Evolutionary conservation across 2,113 vertebrate genomes (phyloP), one percentile per base, ranked within the genome.

Genomic region (Columba janthina): DNA sequence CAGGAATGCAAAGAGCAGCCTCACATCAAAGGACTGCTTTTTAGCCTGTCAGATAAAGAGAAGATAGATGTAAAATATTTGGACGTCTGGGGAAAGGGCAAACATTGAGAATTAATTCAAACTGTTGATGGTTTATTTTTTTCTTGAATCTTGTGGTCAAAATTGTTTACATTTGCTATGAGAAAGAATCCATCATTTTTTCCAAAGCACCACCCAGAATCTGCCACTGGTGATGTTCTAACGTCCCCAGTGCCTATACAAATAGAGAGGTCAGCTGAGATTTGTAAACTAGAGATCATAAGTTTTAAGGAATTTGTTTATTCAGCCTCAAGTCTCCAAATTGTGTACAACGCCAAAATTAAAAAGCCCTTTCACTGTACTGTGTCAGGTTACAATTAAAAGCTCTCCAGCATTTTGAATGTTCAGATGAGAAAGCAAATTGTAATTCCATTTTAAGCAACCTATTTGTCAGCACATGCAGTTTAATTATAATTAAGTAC

Each of bases 251-350:
- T 96, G 91, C 93, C 94, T 97, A 90, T 91, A 96, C 96, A 97
- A 98, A 97, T 92, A 97, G 83, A 93, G 71, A 94, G 94, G 97
- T 98, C 97, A 97, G 88, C 94, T 96, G 92, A 86, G 98, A 97
- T 97, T 97, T 97, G 95, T 98, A 97, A 98, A 97, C 94, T 97
- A 93, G 93, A 96, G 97, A 97, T 96, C 94, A 97, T 66, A 96
- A 87, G 60, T 95, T 97, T 94, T 84, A 94, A 96, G 93, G 96
- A 97, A 97, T 95, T 97, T 98, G 98, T 98, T 97, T 97, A 96
- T 97, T 96, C 96, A 97, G 95, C 94, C 97, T 96, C 70, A 87
- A 96, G 93, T 95, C 96, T 98, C 95, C 88, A 96, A 97, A 98
- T 98, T 96, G 96, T 97, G 97, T 97, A 91, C 20, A 57, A 92